Evolutionary conservation across 2,113 vertebrate genomes (phyloP).

Genomic region (Rostratula benghalensis): DNA sequence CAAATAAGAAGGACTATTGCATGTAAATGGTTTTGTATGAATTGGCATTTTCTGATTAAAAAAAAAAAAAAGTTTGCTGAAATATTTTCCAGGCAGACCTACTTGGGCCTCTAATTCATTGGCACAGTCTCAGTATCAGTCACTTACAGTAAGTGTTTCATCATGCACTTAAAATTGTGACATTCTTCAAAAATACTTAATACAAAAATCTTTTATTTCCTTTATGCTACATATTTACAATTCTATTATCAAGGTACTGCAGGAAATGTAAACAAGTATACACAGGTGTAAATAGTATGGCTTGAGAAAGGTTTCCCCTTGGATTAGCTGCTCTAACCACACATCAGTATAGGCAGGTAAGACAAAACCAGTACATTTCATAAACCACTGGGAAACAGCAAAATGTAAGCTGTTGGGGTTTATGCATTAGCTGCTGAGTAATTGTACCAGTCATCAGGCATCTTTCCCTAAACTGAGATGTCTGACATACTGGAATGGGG

Average conservation of each 20-base stretch:
- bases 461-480: neutral
- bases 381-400: neutral
- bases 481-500: fast-evolving
- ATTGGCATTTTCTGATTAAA: neutral
- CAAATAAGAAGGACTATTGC: neutral
- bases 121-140: neutral
- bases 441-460: neutral
- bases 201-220: slow-evolving; percentile 29
- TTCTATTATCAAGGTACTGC: neutral
- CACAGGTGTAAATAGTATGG: neutral
- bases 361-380: neutral
- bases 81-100: slow-evolving; percentile 1
- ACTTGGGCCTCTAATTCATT: neutral
- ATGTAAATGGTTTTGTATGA: neutral
- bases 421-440: neutral
- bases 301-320: neutral
- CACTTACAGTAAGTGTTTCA: neutral
- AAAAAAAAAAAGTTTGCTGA: neutral
- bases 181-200: slow-evolving; percentile 8
- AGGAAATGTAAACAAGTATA: slow-evolving; percentile 53
- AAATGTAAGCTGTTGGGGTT: neutral
- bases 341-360: neutral
- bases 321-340: neutral
- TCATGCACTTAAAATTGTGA: neutral
- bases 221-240: slow-evolving; percentile 62